phyloP scores from a whole-genome alignment of 2,888 invertebrate species.

The Siphonodentalium dalli region DNA sequence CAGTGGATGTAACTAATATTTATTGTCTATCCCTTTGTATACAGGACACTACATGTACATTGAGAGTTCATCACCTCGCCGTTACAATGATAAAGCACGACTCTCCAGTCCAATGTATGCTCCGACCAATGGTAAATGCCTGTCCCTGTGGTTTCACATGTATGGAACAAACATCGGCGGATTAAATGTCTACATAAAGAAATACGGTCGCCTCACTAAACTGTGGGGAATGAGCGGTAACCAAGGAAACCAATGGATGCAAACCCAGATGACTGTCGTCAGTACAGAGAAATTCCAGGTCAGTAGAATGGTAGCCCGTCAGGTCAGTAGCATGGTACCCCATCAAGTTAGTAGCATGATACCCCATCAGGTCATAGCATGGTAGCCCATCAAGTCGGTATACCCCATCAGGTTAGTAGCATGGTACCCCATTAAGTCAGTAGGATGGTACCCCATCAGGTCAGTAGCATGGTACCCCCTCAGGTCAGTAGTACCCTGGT shows the following conservation, averaged over 20 bases:
- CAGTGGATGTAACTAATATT: too few species aligned
- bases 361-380: too few species aligned
- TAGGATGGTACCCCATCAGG: too few species aligned
- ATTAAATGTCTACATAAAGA: neutral
- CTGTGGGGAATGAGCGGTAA: slow-evolving; percentile 40
- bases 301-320: neutral
- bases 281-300: slow-evolving; percentile 18
- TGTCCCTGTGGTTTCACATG: slow-evolving; percentile 49
- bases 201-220: neutral
- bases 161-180: slow-evolving; percentile 30
- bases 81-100: slow-evolving; percentile 69
- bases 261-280: slow-evolving; percentile 34
- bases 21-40: too few species aligned
- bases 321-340: too few species aligned
- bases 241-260: slow-evolving; percentile 45
- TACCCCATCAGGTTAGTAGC: too few species aligned
- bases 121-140: slow-evolving; percentile 31
- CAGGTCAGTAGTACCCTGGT: too few species aligned
- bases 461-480: too few species aligned
- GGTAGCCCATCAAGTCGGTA: too few species aligned
- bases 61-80: slow-evolving; percentile 67
- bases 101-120: slow-evolving; percentile 26
- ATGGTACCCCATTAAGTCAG: too few species aligned
- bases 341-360: too few species aligned
- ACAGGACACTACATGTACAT: slow-evolving; percentile 38